Evolutionary conservation across 2,797 vertebrate genomes (phyloP).

Genomic region (Paguma larvata): DNA sequence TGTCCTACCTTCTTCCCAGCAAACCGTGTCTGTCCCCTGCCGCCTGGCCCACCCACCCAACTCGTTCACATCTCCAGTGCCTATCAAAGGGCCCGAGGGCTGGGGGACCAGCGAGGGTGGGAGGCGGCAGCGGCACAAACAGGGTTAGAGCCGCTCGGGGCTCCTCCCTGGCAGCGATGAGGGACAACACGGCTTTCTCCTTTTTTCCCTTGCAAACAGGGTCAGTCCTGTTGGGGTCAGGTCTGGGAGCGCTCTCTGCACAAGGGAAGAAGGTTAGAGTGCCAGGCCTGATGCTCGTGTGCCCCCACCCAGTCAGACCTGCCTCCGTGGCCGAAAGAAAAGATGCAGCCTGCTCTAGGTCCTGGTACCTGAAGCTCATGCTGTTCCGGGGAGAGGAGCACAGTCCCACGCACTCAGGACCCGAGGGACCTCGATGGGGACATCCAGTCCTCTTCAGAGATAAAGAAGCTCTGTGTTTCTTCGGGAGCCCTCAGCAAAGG

Average conservation of each 20-base stretch:
- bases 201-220: not conserved
- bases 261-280: not conserved
- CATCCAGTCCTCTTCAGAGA: not conserved
- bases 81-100: not conserved
- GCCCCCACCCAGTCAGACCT: no score
- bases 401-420: not conserved
- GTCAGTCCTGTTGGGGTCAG: not conserved
- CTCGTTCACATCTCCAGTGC: not conserved
- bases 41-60: not conserved
- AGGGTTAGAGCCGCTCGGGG: not conserved
- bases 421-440: not conserved
- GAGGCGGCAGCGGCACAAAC: not conserved
- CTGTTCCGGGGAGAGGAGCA: not conserved
- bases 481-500: not conserved
- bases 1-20: not conserved
- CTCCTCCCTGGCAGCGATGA: not conserved
- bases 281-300: not conserved
- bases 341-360: accelerated
- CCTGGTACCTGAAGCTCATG: not conserved
- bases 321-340: not conserved
- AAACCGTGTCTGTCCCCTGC: not conserved
- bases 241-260: not conserved
- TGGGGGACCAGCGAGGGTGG: not conserved
- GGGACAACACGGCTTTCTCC: not conserved
- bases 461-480: not conserved